A percentile compares a stretch with the other conserved stretches of the same genome.
These are phyloP conservation scores for Willowsia nigromaculata DNA, from an alignment of 2,888 invertebrate species.

Conservation along the genomic window DNA sequence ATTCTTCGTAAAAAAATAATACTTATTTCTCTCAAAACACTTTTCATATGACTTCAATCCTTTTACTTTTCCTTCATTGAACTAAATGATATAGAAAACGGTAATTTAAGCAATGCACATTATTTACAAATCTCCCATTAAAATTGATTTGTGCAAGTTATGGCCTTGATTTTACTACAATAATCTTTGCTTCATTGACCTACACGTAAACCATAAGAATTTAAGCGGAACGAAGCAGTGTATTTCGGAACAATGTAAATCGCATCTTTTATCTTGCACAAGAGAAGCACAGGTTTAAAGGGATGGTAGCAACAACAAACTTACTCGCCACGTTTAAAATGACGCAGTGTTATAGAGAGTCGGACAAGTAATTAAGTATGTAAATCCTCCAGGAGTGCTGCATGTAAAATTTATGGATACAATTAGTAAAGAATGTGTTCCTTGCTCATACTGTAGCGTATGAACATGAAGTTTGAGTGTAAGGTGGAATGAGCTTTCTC, in stretches of 20 bases:
- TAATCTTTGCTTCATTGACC: slow-evolving; percentile 52
- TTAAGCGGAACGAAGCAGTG: neutral
- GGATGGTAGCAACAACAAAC: neutral
- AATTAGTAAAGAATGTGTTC: slow-evolving; percentile 57
- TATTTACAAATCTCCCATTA: no score
- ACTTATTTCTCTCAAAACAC: no score
- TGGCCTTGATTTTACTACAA: slow-evolving; percentile 3
- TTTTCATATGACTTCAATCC: no score
- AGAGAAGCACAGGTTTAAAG: neutral
- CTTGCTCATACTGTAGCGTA: neutral
- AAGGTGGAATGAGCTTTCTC: slow-evolving; percentile 30
- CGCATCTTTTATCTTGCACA: neutral
- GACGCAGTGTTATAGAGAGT: slow-evolving; percentile 30
- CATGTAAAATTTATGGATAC: slow-evolving; percentile 60
- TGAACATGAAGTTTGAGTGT: no score
- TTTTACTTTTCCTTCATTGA: no score
- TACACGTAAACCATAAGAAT: neutral
- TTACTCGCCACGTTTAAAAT: slow-evolving; percentile 5
- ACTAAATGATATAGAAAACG: no score
- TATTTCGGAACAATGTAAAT: no score
- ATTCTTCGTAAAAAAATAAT: no score
- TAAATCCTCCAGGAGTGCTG: slow-evolving; percentile 58
- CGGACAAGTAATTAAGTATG: slow-evolving; percentile 64
- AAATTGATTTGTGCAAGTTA: no score
- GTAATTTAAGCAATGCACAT: no score